Conservation (phyloP, 2,888 invertebrate genomes). For the Philopedon plagiatum region DNA sequence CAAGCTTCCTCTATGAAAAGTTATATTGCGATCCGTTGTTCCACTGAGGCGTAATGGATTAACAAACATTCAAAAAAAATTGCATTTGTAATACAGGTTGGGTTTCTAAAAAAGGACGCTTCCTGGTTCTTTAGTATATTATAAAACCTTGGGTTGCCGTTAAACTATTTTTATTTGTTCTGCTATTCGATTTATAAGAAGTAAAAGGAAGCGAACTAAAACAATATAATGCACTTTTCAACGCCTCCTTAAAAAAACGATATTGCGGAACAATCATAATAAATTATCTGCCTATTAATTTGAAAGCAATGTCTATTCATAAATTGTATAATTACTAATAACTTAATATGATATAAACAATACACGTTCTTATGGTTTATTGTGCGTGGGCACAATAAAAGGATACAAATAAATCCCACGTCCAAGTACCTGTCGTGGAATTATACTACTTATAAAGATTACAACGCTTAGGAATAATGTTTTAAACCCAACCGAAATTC, state of each 20-base stretch:
- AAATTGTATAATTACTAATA: conserved; percentile 1
- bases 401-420: no score
- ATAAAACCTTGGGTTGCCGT: neutral
- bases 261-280: neutral
- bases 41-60: no score
- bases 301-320: neutral
- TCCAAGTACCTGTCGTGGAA: no score
- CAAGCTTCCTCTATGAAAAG: no score
- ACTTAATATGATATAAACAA: neutral
- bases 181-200: neutral
- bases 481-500: no score
- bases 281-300: neutral
- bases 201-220: neutral
- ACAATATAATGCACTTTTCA: neutral
- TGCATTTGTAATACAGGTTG: no score
- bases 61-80: no score
- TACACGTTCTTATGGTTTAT: neutral
- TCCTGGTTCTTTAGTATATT: no score
- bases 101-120: no score
- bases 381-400: neutral
- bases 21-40: no score
- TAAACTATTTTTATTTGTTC: neutral
- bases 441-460: no score
- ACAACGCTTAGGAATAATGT: no score
- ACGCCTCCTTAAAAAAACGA: neutral